A percentile compares a stretch with the other conserved stretches of the same genome.
Evolutionary conservation across 2,113 vertebrate genomes (phyloP).

Genomic region (Panthera leo): DNA sequence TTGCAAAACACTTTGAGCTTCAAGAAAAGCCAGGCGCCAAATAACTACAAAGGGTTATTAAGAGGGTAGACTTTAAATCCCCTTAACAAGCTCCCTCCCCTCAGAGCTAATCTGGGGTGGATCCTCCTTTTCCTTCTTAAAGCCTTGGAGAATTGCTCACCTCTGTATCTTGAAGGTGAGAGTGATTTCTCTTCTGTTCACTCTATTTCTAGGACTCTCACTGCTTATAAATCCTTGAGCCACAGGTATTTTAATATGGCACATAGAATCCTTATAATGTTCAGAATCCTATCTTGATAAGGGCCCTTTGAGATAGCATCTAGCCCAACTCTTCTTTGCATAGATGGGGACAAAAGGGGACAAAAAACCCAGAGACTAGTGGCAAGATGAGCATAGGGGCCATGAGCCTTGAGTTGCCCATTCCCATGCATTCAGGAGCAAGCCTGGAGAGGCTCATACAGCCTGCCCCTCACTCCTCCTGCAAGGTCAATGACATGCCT

Average conservation of each 20-base stretch:
- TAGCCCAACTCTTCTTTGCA: neutral
- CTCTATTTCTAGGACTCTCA: slow-evolving; percentile 19
- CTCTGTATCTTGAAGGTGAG: neutral
- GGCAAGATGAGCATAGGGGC: neutral
- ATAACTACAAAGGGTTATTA: slow-evolving; percentile 78
- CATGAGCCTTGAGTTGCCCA: neutral
- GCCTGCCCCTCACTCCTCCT: neutral
- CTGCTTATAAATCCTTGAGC: neutral
- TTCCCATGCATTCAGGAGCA: neutral
- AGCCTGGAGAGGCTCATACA: neutral
- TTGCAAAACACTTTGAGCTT: slow-evolving; percentile 80
- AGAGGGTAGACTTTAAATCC: slow-evolving; percentile 75
- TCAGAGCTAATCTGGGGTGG: slow-evolving; percentile 62
- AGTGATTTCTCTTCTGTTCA: slow-evolving; percentile 2
- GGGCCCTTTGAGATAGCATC: neutral
- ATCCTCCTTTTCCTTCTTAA: slow-evolving; percentile 44
- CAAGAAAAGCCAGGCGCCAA: slow-evolving; percentile 76
- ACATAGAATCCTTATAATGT: neutral
- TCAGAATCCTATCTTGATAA: neutral
- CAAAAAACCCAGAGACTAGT: neutral
- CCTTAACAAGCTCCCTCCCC: slow-evolving; percentile 73
- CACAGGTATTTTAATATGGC: slow-evolving; percentile 9
- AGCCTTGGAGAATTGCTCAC: slow-evolving; percentile 27
- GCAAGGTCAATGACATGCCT: neutral
- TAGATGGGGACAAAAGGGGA: neutral